Base-by-base conservation (phyloP, 2,113 vertebrate genomes). In the Callipepla californica region DNA sequence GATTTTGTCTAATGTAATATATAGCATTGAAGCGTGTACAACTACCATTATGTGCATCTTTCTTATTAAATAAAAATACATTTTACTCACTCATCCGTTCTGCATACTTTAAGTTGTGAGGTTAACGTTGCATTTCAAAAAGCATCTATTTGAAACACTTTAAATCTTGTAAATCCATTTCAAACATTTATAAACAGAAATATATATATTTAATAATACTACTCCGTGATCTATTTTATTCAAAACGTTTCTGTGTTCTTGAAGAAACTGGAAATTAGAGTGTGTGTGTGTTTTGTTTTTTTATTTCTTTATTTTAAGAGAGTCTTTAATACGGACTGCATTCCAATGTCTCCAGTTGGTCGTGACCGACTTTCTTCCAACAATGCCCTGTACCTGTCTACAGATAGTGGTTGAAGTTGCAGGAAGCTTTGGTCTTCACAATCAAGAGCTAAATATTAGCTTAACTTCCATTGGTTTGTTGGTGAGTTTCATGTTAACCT, bases 321-420 rank as follows among this genome's bases (percentile, higher is more conserved):
- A 99, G 96, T 99, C 99, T 34, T 97, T 99, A 97, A 99, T 99
- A 96, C 97, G 99, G 97, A 99, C 99, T 95, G 99, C 99, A 87
- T 99, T 99, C 98, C 99, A 99, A 97, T 99, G 99, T 98, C 99
- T 99, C 97, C 99, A 99, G 97, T 98, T 99, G 97, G 99, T 99
- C 96, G 99, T 99, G 97, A 99, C 99, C 12, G 99, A 99, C 97
- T 99, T 99, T 97, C 98, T 99, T 67, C 99, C 99, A 95, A 99
- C 99, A 61, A 99, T 99, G 99, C 99, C 99, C 93, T 99, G 99
- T 96, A 99, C 98, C 86, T 99, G 99, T 97, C 98, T 99, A 66
- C 99, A 99, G 97, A 99, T 99, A 89, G 99, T 99, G 78, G 99
- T 99, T 95, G 99, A 99, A 96, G 99, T 99, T 94, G 99, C 99